Percentiles rank a stretch among this genome's conserved stretches.
Conservation (phyloP, 1,140 invertebrate species). For the Monochamus saltuarius region DNA sequence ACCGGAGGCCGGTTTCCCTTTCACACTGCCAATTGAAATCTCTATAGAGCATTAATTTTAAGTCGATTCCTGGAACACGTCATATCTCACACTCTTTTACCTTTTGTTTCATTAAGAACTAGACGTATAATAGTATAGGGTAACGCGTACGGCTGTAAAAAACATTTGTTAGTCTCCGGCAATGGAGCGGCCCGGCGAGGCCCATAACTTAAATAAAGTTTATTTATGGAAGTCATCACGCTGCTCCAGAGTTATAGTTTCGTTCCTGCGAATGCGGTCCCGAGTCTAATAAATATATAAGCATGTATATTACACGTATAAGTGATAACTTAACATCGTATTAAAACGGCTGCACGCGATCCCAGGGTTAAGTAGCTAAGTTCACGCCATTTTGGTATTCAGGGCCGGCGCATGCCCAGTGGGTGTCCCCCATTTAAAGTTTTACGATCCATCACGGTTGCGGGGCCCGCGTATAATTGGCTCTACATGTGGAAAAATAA, state of each 20-base stretch:
- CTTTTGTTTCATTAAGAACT: neutral
- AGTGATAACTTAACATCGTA: constrained; percentile 45
- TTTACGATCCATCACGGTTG: neutral
- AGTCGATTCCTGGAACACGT: constrained; percentile 1
- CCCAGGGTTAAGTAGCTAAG: constrained; percentile 33
- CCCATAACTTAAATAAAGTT: neutral
- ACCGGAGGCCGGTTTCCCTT: constrained; percentile 1
- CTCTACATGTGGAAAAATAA: too few species aligned
- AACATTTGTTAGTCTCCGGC: too few species aligned
- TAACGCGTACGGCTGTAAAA: too few species aligned
- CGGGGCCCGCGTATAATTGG: too few species aligned
- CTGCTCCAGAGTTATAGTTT: constrained; percentile 13
- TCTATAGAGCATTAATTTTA: neutral
- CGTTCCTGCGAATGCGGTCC: constrained; percentile 10
- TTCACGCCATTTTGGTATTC: constrained; percentile 37
- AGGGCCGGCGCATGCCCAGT: constrained; percentile 14
- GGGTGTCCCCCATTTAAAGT: constrained; percentile 17
- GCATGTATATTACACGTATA: constrained; percentile 33
- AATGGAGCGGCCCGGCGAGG: too few species aligned
- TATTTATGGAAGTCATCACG: constrained; percentile 15
- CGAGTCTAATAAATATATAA: constrained; percentile 27
- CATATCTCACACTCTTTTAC: constrained; percentile 6
- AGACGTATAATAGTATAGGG: neutral
- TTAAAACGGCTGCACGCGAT: constrained; percentile 40
- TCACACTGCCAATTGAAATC: constrained; percentile 6